Evolutionary conservation across 2,888 invertebrate species (phyloP).

Genomic region (Ecdyonurus torrentis): DNA sequence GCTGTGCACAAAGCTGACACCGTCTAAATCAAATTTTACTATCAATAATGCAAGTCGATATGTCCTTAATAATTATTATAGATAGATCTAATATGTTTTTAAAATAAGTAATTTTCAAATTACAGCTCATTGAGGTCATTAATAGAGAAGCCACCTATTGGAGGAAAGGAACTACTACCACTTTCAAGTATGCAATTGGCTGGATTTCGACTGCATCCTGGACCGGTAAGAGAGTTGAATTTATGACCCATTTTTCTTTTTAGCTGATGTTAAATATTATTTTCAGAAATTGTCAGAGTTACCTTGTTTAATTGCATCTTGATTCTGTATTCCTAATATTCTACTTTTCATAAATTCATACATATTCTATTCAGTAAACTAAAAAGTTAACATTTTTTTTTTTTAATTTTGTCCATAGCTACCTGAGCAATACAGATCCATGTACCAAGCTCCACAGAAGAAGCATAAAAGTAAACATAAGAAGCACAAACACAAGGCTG

Average conservation of each 20-base stretch:
- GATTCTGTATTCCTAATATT: not conserved
- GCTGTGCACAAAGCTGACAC: too few relatives aligned
- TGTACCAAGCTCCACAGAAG: conserved; percentile 79
- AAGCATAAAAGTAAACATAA: conserved; percentile 93
- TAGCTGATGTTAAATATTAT: too few relatives aligned
- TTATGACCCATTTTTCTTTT: too few relatives aligned
- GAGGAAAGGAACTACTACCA: conserved; percentile 76
- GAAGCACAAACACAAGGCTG: conserved; percentile 84
- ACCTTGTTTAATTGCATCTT: too few relatives aligned
- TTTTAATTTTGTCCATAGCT: too few relatives aligned
- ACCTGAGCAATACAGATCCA: conserved; percentile 87
- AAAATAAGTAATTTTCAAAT: conserved; percentile 20
- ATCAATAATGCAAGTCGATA: not conserved
- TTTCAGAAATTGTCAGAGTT: too few relatives aligned
- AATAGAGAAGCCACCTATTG: conserved; percentile 89
- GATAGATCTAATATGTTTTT: conserved; percentile 5
- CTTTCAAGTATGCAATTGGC: conserved; percentile 75
- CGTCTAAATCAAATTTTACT: too few relatives aligned
- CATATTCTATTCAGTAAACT: too few relatives aligned
- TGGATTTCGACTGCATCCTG: conserved; percentile 88
- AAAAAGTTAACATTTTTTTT: too few relatives aligned
- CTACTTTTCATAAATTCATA: too few relatives aligned
- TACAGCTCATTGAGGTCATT: conserved; percentile 82
- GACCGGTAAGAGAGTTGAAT: conserved; percentile 54
- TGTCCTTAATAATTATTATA: not conserved